Evolutionary conservation across 2,888 invertebrate genomes (phyloP).

Genomic region (Apodemia zela): DNA sequence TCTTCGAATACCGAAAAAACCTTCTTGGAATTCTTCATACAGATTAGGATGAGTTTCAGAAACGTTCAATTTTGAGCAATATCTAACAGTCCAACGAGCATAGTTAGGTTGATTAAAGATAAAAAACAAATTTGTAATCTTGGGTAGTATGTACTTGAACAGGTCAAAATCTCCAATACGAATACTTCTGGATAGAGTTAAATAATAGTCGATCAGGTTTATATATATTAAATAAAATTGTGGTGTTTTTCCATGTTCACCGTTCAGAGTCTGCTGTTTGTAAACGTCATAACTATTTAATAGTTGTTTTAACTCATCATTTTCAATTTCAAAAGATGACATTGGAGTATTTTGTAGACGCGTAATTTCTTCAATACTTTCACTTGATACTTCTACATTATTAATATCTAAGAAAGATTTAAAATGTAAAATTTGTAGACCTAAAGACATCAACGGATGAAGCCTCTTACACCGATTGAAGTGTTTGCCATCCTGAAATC

Average conservation of each 20-base stretch:
- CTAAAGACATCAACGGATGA: conserved; percentile 30
- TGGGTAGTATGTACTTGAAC: conserved; percentile 22
- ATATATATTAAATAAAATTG: too few species aligned
- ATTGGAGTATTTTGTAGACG: conserved; percentile 18
- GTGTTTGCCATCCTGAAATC: conserved; percentile 41
- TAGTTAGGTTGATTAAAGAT: conserved; percentile 33
- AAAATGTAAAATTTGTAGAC: conserved; percentile 29
- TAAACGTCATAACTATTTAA: conserved; percentile 24
- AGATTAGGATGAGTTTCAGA: conserved; percentile 29
- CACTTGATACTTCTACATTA: conserved; percentile 23
- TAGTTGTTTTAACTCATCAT: conserved; percentile 23
- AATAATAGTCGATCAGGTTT: conserved; percentile 8
- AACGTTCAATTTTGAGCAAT: conserved; percentile 31
- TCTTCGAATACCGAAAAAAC: conserved; percentile 33
- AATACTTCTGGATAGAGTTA: conserved; percentile 25
- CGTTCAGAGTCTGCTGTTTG: conserved; percentile 22
- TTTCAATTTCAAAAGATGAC: conserved; percentile 24
- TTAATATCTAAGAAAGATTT: conserved; percentile 24
- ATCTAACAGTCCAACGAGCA: conserved; percentile 32
- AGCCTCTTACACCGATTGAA: conserved; percentile 39
- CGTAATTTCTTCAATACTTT: conserved; percentile 24
- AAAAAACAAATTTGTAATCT: conserved; percentile 34
- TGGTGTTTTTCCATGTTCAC: conserved; percentile 18
- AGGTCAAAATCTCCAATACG: conserved; percentile 28
- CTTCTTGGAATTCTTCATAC: conserved; percentile 26